phyloP scores from a whole-genome alignment of 2,113 vertebrate genomes.

The Amblyornis subalaris region DNA sequence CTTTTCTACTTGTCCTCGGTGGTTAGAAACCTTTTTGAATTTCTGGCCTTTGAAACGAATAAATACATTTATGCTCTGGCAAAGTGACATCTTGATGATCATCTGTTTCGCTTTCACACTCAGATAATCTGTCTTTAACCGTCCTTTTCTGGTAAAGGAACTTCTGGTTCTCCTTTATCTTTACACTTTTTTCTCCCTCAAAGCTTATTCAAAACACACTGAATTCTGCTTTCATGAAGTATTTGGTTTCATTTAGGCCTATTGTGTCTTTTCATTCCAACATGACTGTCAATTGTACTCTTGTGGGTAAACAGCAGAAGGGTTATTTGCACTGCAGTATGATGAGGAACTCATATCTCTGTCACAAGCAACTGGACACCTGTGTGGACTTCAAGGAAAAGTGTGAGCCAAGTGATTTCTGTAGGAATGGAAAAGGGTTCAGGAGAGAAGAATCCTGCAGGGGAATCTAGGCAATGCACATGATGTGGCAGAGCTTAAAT shows the following conservation, averaged over 20 bases:
- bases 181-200: neutral
- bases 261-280: neutral
- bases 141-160: neutral
- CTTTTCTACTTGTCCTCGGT: neutral
- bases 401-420: neutral
- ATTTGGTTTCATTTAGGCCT: neutral
- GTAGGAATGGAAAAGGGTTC: neutral
- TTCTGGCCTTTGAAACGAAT: neutral
- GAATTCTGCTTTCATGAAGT: neutral
- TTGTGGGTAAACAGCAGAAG: neutral
- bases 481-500: neutral
- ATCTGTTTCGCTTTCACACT: neutral
- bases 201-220: neutral
- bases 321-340: neutral
- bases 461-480: fast-evolving
- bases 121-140: neutral
- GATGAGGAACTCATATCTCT: neutral
- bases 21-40: neutral
- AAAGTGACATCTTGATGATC: neutral
- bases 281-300: neutral
- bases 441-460: neutral
- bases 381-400: neutral
- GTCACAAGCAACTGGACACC: neutral
- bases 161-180: neutral
- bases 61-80: neutral